Conservation (phyloP, 2,797 vertebrate genomes). For the Nyctibius grandis region DNA sequence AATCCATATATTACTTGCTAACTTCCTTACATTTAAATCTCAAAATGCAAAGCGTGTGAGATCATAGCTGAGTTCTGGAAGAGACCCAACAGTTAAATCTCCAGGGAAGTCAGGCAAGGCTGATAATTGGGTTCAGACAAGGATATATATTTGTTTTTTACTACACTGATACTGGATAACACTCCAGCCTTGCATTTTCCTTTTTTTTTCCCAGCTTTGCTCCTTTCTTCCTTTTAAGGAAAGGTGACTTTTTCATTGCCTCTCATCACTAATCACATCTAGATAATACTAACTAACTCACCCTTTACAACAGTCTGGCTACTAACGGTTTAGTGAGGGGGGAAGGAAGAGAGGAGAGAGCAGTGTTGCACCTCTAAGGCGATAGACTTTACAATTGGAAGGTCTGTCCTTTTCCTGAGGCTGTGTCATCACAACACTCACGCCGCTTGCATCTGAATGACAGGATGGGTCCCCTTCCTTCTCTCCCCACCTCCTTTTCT, state of each 20-base stretch:
- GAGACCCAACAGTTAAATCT: background rate
- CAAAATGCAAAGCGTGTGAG: conserved; percentile 33
- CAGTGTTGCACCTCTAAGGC: background rate
- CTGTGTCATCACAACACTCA: background rate
- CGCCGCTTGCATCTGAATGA: background rate
- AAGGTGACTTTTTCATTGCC: background rate
- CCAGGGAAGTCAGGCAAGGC: background rate
- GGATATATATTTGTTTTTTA: conserved; percentile 5
- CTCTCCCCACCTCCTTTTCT: background rate
- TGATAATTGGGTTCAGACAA: conserved; percentile 32
- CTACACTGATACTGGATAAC: background rate
- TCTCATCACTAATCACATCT: background rate
- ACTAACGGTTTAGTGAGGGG: background rate
- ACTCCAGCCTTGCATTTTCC: background rate
- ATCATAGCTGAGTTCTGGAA: background rate
- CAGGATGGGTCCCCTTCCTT: background rate
- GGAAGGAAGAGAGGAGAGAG: background rate
- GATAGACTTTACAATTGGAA: background rate
- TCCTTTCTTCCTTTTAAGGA: conserved; percentile 17
- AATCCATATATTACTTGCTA: background rate
- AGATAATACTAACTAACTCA: background rate
- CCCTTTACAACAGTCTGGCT: background rate
- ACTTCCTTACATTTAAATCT: background rate
- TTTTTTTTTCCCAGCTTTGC: background rate
- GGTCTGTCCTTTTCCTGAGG: background rate